Evolutionary conservation across 1,140 invertebrate species (phyloP), one percentile per base, ranked within the genome.

Genomic region (Macrosteles quadrilineatus): DNA sequence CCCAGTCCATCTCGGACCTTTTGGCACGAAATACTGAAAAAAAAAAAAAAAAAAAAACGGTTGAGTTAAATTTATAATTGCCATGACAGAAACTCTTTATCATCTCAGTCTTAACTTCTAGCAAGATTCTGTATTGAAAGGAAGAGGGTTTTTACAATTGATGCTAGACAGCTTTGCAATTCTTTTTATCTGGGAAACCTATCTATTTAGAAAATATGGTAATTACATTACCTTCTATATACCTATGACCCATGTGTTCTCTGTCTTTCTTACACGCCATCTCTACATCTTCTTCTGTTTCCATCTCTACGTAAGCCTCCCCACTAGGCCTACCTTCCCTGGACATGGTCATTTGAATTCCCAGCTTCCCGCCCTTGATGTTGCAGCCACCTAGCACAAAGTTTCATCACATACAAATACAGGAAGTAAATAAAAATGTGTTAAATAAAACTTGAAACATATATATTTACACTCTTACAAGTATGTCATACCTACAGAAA

Each of bases 261-360:
- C 93, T 90, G 76, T 97, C 91, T 79, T 93, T 91, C 75, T 91
- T 90, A 55, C 93, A 83, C 30, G 93, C 95, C 73, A 85, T 83
- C 25, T 91, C 87, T 25, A 95, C 85, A 83, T 97, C 95, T 40
- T 90, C 87, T 67, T 90, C 87, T 70, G 87, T 86, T 53, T 88
- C 87, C 76, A 98, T 87, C 80, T 97, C 90, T 29, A 98, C 90
- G 78, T 94, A 97, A 62, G 94, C 95, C 83, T 98, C 95, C 25
- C 96, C 96, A 78, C 93, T 95, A 0, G 95, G 93, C 69, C 95
- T 82, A 1, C 95, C 95, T 77, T 97, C 95, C 45, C 91, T 79
- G 0, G 92, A 92, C 78, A 91, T 90, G 4, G 94, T 95, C 81
- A 98, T 88, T 75, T 96, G 93, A 29, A 98, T 87, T 23, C 93